Percentiles rank a stretch among this genome's conserved stretches.
Conservation (phyloP, 1,140 invertebrate species). For the Drosophila lini region DNA sequence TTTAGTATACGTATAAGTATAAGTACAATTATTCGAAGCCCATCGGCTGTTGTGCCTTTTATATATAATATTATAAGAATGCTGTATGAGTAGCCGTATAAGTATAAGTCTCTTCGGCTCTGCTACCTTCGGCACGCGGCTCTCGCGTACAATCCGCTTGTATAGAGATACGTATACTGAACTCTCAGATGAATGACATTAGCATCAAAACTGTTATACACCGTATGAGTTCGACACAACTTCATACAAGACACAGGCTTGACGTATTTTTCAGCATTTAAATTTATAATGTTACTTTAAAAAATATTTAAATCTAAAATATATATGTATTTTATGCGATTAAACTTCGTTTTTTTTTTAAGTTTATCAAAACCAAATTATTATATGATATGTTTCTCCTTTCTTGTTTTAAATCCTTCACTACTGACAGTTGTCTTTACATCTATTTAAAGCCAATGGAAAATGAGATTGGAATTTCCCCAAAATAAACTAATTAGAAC, state of each 20-base stretch:
- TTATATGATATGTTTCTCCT: too few species aligned
- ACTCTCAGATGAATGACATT: neutral
- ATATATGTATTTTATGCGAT: too few species aligned
- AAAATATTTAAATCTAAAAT: too few species aligned
- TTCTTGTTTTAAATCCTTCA: too few species aligned
- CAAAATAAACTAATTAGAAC: too few species aligned
- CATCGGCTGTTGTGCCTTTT: neutral
- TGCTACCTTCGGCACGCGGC: neutral
- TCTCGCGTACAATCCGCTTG: neutral
- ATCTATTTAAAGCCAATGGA: too few species aligned
- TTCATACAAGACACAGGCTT: constrained; percentile 5
- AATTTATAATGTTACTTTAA: too few species aligned
- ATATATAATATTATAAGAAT: neutral
- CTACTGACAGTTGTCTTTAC: too few species aligned
- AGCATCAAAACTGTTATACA: constrained; percentile 35
- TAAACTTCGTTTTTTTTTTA: too few species aligned
- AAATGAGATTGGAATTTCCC: too few species aligned
- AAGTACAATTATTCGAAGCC: neutral
- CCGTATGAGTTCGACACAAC: constrained; percentile 30
- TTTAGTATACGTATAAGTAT: neutral
- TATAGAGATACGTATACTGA: neutral
- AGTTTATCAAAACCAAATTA: too few species aligned
- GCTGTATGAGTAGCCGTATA: neutral
- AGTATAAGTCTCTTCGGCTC: neutral
- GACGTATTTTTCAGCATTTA: constrained; percentile 3